A percentile compares a stretch with the other conserved stretches of the same genome.
Evolutionary conservation across 2,888 invertebrate genomes (phyloP).

Genomic region (Hypolimnas misippus): DNA sequence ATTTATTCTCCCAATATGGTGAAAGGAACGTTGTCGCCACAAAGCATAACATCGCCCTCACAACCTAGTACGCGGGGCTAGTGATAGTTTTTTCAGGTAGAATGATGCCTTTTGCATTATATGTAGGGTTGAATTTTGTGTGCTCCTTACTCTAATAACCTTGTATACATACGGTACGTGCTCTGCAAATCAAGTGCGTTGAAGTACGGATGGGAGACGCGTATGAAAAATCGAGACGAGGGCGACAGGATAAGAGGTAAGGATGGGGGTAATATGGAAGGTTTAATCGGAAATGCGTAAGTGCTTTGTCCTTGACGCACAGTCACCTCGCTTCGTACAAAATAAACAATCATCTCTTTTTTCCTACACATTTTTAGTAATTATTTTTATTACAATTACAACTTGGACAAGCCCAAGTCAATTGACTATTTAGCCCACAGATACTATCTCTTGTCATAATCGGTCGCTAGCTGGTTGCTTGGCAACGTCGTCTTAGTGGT

Average conservation of each 20-base stretch:
- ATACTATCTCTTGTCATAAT: too few species aligned
- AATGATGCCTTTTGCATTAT: constrained; percentile 48
- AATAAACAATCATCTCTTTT: constrained; percentile 35
- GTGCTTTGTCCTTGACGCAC: constrained; percentile 42
- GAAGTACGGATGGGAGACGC: constrained; percentile 77
- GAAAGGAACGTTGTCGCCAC: constrained; percentile 65
- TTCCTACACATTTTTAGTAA: constrained; percentile 16
- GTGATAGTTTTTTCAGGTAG: constrained; percentile 32
- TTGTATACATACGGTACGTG: constrained; percentile 60
- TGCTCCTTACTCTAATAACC: constrained; percentile 41
- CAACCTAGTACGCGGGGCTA: constrained; percentile 38
- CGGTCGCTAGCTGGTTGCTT: too few species aligned
- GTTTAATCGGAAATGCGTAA: constrained; percentile 75
- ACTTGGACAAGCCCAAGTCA: too few species aligned
- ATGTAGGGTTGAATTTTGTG: constrained; percentile 59
- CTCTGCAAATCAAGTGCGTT: constrained; percentile 81
- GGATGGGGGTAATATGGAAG: constrained; percentile 66
- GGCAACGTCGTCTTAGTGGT: too few species aligned
- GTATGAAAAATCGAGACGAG: constrained; percentile 81
- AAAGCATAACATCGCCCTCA: constrained; percentile 73
- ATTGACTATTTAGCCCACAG: too few species aligned
- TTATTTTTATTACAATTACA: not conserved
- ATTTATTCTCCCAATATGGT: constrained; percentile 70
- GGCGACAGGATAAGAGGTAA: constrained; percentile 72
- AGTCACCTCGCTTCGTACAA: constrained; percentile 39